phyloP scores from a whole-genome alignment of 2,888 invertebrate species.

The Spodoptera picta region DNA sequence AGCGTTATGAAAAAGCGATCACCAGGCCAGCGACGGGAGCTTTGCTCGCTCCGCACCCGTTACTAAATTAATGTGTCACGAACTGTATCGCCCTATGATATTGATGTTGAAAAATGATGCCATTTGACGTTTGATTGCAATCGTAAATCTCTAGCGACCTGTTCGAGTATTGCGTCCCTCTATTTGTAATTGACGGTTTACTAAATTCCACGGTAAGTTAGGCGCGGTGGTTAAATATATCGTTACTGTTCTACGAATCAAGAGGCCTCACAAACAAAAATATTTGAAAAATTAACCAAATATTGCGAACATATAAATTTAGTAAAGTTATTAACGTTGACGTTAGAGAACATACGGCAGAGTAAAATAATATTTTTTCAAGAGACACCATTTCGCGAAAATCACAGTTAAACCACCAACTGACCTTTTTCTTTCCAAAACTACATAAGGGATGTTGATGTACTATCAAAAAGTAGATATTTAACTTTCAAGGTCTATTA shows the following conservation, averaged over 20 bases:
- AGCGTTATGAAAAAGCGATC: conserved; percentile 71
- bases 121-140: conserved; percentile 73
- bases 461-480: conserved; percentile 44
- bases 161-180: conserved; percentile 40
- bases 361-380: too few relatives aligned
- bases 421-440: conserved; percentile 32
- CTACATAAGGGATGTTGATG: conserved; percentile 41
- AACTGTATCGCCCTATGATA: conserved; percentile 69
- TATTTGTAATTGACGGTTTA: conserved; percentile 53
- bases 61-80: conserved; percentile 78
- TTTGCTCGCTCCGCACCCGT: conserved; percentile 61
- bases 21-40: conserved; percentile 43
- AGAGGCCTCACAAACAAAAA: too few relatives aligned
- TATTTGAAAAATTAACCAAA: too few relatives aligned
- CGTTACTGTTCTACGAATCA: too few relatives aligned
- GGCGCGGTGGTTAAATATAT: too few relatives aligned
- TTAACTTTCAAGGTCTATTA: conserved; percentile 49
- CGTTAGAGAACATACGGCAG: too few relatives aligned
- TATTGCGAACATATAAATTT: too few relatives aligned
- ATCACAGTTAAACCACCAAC: conserved; percentile 25
- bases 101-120: conserved; percentile 77
- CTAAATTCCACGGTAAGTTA: conserved; percentile 18
- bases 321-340: too few relatives aligned
- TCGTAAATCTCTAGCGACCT: conserved; percentile 69
- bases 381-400: conserved; percentile 19